Conservation (phyloP, 2,888 invertebrate species). For the Agonopterix arenella region DNA sequence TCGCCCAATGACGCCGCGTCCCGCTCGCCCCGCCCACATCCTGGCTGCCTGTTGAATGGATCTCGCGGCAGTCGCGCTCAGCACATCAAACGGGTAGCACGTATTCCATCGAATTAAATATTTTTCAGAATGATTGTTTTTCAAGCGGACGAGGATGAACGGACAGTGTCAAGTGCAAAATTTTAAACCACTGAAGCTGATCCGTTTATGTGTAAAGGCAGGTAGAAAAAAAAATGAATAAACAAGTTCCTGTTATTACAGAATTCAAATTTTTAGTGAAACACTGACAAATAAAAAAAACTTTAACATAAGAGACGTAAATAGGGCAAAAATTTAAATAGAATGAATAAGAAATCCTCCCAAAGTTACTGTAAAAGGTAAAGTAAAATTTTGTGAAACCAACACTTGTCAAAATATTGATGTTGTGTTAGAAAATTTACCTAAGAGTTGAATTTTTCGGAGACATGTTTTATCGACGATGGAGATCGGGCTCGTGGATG, state of each 20-base stretch:
- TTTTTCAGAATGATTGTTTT: slow-evolving; percentile 6
- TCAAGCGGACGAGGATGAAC: slow-evolving; percentile 9
- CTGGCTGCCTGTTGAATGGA: slow-evolving; percentile 66
- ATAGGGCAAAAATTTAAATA: too few species aligned
- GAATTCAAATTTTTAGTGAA: too few species aligned
- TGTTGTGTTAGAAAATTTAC: too few species aligned
- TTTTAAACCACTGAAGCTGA: slow-evolving; percentile 7
- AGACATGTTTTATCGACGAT: too few species aligned
- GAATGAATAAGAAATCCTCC: too few species aligned
- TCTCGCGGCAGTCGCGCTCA: slow-evolving; percentile 59
- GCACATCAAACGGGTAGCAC: slow-evolving; percentile 32
- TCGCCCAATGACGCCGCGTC: slow-evolving; percentile 66
- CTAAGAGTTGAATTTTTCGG: too few species aligned
- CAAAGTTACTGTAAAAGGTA: too few species aligned
- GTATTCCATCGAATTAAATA: slow-evolving; percentile 21
- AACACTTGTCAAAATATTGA: too few species aligned
- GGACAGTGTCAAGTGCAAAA: slow-evolving; percentile 16
- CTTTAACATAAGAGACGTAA: too few species aligned
- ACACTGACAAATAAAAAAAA: too few species aligned
- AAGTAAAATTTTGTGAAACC: too few species aligned
- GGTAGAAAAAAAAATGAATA: neutral
- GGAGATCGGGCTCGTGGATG: too few species aligned
- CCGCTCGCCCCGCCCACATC: slow-evolving; percentile 75
- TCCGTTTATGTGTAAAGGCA: slow-evolving; percentile 9
- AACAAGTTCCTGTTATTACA: neutral